phyloP scores from a whole-genome alignment of 2,888 invertebrate genomes.

The Scelioninae gen. 1 region DNA sequence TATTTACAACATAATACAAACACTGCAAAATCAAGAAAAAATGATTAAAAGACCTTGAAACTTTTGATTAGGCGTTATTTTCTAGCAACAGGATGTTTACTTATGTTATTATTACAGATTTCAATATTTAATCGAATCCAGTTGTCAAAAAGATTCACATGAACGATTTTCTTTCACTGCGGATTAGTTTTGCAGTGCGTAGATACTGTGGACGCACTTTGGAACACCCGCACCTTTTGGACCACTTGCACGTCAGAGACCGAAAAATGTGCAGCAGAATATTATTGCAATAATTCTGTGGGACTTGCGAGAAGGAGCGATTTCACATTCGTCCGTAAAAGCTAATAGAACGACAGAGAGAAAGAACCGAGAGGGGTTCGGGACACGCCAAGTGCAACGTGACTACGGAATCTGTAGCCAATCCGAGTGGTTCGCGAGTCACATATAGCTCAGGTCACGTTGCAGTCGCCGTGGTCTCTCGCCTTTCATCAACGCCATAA shows the following conservation, averaged over 20 bases:
- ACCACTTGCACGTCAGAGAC: not conserved
- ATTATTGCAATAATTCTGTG: not conserved
- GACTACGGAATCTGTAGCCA: slow-evolving; percentile 82
- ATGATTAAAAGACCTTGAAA: no score
- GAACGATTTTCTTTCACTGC: no score
- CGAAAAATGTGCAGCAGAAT: not conserved
- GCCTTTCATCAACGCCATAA: slow-evolving; percentile 69
- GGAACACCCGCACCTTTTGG: not conserved
- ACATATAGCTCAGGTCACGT: slow-evolving; percentile 80
- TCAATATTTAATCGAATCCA: no score
- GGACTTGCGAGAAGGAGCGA: slow-evolving; percentile 25
- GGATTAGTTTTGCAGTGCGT: no score
- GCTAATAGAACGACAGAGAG: slow-evolving; percentile 69
- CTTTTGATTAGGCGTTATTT: no score
- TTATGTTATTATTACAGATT: no score
- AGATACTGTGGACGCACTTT: no score
- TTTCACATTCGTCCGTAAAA: slow-evolving; percentile 42
- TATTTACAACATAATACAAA: no score
- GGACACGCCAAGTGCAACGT: slow-evolving; percentile 88
- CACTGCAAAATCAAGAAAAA: no score
- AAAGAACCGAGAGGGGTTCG: slow-evolving; percentile 69
- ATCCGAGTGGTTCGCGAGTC: slow-evolving; percentile 76
- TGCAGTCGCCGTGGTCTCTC: slow-evolving; percentile 79
- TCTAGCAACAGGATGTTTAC: no score
- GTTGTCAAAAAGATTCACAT: no score